A percentile compares a stretch with the other conserved stretches of the same genome.
Evolutionary conservation across 2,888 invertebrate genomes (phyloP).

Genomic region (Philereme vetulata): DNA sequence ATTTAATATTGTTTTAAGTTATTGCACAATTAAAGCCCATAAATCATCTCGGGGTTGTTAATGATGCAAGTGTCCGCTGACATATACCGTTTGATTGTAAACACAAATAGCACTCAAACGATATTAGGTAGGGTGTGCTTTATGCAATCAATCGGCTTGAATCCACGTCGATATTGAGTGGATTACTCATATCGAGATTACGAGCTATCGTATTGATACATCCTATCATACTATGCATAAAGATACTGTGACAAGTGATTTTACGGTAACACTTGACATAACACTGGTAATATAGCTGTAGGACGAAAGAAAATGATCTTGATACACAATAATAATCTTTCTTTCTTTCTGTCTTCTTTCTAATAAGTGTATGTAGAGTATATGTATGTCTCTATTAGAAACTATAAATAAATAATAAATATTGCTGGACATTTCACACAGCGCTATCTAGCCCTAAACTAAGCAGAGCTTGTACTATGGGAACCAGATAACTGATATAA

Average conservation of each 20-base stretch:
- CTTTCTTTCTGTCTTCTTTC: no score
- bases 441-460: no score
- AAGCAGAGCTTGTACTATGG: no score
- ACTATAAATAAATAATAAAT: no score
- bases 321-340: constrained; percentile 1
- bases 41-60: no score
- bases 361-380: no score
- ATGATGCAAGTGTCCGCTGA: no score
- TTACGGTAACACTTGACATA: constrained; percentile 37
- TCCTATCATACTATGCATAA: constrained; percentile 18
- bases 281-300: not conserved
- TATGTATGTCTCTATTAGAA: no score
- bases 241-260: constrained; percentile 44
- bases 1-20: no score
- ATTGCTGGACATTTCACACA: no score
- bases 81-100: not conserved
- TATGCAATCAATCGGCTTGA: constrained; percentile 26
- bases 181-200: constrained; percentile 43
- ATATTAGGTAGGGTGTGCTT: constrained; percentile 17
- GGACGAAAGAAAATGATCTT: not conserved
- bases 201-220: constrained; percentile 24
- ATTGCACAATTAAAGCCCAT: no score
- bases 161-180: constrained; percentile 36
- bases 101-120: constrained; percentile 13
- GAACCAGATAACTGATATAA: no score